Conservation (phyloP, 2,797 vertebrate species). For the Pangasius macronema region DNA sequence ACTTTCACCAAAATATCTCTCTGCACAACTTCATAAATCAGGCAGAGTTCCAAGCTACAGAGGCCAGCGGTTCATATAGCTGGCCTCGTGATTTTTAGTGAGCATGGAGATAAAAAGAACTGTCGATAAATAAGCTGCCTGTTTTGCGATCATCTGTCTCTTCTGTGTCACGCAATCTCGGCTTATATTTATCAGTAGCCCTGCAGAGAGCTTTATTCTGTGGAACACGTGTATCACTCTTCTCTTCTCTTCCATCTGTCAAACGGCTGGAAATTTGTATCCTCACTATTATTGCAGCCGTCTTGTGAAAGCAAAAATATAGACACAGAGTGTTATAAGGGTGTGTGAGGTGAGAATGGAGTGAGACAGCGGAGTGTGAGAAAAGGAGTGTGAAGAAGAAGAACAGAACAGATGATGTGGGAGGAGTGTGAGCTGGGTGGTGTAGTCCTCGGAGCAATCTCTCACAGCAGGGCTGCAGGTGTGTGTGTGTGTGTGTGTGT, state of each 20-base stretch:
- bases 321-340: neutral
- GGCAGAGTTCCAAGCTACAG: neutral
- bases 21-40: neutral
- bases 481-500: neutral
- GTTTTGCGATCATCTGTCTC: neutral
- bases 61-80: neutral
- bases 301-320: neutral
- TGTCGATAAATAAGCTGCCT: neutral
- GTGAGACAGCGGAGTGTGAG: neutral
- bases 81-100: neutral
- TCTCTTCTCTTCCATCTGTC: neutral
- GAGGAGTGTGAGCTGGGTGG: constrained; percentile 31
- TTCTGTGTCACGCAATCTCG: neutral
- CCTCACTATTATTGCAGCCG: neutral
- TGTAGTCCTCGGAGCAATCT: constrained; percentile 32
- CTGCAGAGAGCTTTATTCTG: neutral
- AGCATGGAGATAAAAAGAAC: neutral
- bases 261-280: neutral
- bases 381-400: neutral
- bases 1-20: neutral
- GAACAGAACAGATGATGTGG: neutral
- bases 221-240: neutral
- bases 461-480: constrained; percentile 45
- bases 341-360: neutral
- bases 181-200: neutral